phyloP scores from a whole-genome alignment of 1,140 invertebrate genomes.

The Acromyrmex charruanus region DNA sequence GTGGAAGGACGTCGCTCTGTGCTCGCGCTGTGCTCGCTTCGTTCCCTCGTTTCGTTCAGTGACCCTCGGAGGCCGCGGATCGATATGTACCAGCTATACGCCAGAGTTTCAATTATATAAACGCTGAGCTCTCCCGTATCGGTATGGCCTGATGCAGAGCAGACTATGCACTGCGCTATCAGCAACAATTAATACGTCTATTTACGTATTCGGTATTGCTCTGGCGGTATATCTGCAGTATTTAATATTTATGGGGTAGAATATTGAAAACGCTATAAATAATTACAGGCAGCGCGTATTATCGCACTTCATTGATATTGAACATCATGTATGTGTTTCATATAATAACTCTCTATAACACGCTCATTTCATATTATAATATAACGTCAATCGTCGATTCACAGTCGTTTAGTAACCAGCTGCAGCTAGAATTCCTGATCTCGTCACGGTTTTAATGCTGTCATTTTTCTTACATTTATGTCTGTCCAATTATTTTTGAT shows the following conservation, averaged over 20 bases:
- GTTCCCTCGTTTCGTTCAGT: slow-evolving; percentile 57
- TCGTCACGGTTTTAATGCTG: neutral
- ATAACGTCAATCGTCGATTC: neutral
- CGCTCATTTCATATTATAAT: slow-evolving; percentile 2
- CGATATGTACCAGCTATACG: slow-evolving; percentile 60
- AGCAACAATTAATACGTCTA: slow-evolving; percentile 40
- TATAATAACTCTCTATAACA: neutral
- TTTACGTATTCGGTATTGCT: slow-evolving; percentile 34
- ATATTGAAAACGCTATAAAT: slow-evolving; percentile 40
- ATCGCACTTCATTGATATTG: slow-evolving; percentile 52
- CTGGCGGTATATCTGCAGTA: neutral
- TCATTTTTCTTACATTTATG: neutral
- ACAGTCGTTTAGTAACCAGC: neutral
- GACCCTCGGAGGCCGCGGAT: slow-evolving; percentile 58
- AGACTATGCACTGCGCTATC: neutral
- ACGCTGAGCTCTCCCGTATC: slow-evolving; percentile 30
- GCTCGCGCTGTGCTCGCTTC: slow-evolving; percentile 27
- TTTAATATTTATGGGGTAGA: slow-evolving; percentile 19
- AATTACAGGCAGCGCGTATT: slow-evolving; percentile 13
- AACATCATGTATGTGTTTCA: neutral
- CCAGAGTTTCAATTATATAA: slow-evolving; percentile 57
- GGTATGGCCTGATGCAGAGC: neutral
- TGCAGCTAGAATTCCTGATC: neutral
- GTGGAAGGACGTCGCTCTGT: slow-evolving; percentile 15
- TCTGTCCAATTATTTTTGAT: neutral